phyloP scores from a whole-genome alignment of 2,113 vertebrate genomes.

The Megaleporinus macrocephalus region DNA sequence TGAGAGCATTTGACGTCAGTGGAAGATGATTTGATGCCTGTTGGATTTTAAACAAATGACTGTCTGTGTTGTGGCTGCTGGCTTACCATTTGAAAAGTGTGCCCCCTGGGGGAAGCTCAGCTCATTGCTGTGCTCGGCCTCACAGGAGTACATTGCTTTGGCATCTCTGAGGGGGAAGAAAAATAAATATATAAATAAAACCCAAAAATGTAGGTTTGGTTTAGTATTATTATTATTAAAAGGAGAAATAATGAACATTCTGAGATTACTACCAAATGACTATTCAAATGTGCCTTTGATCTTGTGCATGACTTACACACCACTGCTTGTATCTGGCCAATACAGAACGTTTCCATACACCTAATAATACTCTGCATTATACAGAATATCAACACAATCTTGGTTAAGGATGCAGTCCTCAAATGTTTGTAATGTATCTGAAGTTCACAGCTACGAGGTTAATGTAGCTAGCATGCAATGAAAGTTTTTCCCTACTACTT shows the following conservation, averaged over 20 bases:
- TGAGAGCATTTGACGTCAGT: neutral
- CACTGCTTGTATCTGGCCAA: no score
- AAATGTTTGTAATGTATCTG: no score
- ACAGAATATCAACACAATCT: no score
- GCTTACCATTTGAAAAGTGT: constrained; percentile 88
- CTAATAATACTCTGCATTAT: no score
- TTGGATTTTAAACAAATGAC: neutral
- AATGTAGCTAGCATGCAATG: no score
- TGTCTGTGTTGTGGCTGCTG: neutral
- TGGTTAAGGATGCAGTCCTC: no score
- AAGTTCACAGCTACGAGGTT: no score
- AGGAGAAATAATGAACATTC: neutral
- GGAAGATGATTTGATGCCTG: neutral
- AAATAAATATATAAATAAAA: neutral
- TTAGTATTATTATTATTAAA: neutral
- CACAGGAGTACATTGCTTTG: constrained; percentile 94
- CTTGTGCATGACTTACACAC: no score
- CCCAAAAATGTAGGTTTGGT: neutral
- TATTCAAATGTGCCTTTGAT: no score
- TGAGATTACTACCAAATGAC: no score
- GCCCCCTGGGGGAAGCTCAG: constrained; percentile 97
- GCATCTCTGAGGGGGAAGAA: constrained; percentile 89
- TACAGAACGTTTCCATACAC: no score
- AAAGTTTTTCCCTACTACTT: no score
- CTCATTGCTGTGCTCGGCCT: constrained; percentile 96